Base-by-base conservation (phyloP, 2,113 vertebrate species). In the Scomber colias region DNA sequence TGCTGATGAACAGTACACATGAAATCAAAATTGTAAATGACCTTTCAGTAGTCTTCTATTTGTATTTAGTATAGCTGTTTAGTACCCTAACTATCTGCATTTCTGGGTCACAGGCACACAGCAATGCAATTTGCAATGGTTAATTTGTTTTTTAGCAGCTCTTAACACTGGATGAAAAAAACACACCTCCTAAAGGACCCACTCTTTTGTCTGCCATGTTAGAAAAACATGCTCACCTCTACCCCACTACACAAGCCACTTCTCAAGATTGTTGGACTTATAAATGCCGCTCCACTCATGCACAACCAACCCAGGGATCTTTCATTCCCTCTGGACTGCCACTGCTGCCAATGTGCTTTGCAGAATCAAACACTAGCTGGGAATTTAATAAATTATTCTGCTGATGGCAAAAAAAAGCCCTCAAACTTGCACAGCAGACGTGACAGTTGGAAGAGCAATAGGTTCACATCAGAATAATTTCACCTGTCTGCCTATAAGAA, bases 281-380 rank as follows among this genome's bases (percentile, higher is more conserved):
- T 50, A 71, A 71, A 40, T 35, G 59, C 21, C n/a, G 57, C 70
- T 73, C 65, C 60, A 44, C 21, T 73, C 13, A 0, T 19, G 3
- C 49, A 21, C 54, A 79, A 77, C 48, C 12, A 40, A 40, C 59
- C 14, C 12, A 1, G 27, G 50, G 65, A 75, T 70, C 69, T 65
- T 65, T 27, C 1, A 0, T 72, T 88, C 44, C 57, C 62, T 56
- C 61, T 45, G 31, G 55, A 14, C 30, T n/a, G 74, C 57, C 54
- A 46, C 68, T 16, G n/a, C 57, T 82, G 16, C 82, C 82, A 87
- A 57, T 90, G 85, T 79, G 71, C 70, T 75, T 48, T 30, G 24
- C 70, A 75, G 76, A 71, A 63, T 78, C 68, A 79, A 84, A 82
- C 57, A 64, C 45, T 46, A 21, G 31, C 61, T 40, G 45, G 11